Conservation (phyloP, 2,113 vertebrate genomes). For the Plestiodon gilberti region DNA sequence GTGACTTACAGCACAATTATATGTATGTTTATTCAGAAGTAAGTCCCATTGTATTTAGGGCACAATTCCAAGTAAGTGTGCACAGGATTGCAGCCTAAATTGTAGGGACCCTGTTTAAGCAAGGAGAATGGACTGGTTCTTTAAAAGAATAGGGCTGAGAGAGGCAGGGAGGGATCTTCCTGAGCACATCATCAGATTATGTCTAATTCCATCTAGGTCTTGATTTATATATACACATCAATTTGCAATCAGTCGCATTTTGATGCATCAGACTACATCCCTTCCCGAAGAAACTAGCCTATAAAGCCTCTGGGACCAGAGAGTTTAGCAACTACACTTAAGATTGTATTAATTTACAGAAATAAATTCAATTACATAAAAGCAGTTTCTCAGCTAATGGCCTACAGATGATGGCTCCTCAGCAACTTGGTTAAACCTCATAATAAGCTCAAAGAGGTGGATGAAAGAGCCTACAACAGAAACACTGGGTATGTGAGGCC, state of each 20-base stretch:
- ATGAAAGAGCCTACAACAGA: background rate
- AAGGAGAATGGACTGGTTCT: background rate
- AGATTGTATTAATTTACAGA: constrained; percentile 21
- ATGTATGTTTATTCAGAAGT: no score
- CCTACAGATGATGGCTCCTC: background rate
- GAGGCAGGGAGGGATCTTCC: background rate
- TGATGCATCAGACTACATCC: background rate
- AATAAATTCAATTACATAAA: constrained; percentile 36
- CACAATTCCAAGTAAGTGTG: background rate
- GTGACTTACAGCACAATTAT: background rate
- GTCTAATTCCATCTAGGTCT: background rate
- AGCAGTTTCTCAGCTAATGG: constrained; percentile 11
- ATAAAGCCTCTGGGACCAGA: background rate
- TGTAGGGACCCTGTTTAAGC: background rate
- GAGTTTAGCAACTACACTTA: background rate
- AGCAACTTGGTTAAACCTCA: background rate
- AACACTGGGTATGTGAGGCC: background rate
- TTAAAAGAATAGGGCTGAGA: background rate
- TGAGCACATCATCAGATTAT: background rate
- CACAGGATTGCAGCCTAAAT: background rate
- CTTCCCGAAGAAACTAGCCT: background rate
- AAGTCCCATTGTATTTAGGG: background rate
- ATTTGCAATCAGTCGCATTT: background rate
- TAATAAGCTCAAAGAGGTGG: background rate
- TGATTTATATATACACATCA: background rate